Percentiles rank a stretch among this genome's conserved stretches.
These are phyloP conservation scores for Eupithecia abbreviata DNA, from an alignment of 2,888 invertebrate genomes.

Conservation along the genomic window DNA sequence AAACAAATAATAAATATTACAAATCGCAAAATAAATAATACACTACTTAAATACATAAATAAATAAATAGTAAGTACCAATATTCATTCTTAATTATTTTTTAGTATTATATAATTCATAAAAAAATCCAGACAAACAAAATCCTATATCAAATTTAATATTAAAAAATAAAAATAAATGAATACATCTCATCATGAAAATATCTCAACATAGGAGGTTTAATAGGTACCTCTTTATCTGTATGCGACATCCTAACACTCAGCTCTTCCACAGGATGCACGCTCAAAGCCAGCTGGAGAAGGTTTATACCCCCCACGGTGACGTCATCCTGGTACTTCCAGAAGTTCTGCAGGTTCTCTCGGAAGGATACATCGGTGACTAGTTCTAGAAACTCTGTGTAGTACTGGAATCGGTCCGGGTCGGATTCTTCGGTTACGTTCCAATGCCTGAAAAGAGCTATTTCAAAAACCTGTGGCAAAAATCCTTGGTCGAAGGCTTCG, in stretches of 20 bases:
- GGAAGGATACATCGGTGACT: constrained; percentile 74
- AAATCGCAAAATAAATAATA: too few relatives aligned
- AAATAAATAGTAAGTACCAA: too few relatives aligned
- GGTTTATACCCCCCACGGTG: constrained; percentile 80
- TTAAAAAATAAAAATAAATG: too few relatives aligned
- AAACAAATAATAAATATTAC: too few relatives aligned
- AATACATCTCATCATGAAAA: too few relatives aligned
- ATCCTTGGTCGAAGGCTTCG: too few relatives aligned
- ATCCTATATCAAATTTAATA: too few relatives aligned
- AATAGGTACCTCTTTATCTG: constrained; percentile 48
- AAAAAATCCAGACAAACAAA: too few relatives aligned
- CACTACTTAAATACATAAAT: too few relatives aligned
- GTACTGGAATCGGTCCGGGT: constrained; percentile 66
- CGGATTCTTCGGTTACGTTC: constrained; percentile 72
- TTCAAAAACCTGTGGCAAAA: neutral
- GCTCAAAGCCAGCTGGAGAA: constrained; percentile 84
- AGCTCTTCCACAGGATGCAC: constrained; percentile 67
- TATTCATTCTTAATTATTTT: too few relatives aligned
- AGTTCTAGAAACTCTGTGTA: constrained; percentile 74
- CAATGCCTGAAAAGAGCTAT: constrained; percentile 59
- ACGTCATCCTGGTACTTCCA: constrained; percentile 87
- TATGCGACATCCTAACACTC: constrained; percentile 52
- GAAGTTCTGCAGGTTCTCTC: constrained; percentile 85
- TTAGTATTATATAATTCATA: too few relatives aligned
- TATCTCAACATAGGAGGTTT: too few relatives aligned